Base-by-base conservation (phyloP, 1,140 invertebrate species). In the Pectinophora gossypiella region DNA sequence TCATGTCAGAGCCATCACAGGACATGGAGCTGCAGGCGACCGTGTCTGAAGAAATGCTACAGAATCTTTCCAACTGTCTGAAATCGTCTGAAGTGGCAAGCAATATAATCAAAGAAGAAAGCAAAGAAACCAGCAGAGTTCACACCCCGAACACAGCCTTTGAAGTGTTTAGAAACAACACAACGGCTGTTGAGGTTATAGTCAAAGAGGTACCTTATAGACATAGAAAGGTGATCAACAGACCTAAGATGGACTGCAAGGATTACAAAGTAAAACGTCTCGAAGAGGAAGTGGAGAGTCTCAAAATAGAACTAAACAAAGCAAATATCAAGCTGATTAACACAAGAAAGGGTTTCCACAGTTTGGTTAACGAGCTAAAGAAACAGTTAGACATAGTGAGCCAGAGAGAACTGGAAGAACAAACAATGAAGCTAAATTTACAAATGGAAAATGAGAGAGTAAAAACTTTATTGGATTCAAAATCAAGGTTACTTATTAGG, bases 401-500 rank as follows among this genome's bases (percentile, higher is more conserved):
- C 47, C 20, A 51, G 2, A 43, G 56, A 27, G 65, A 74, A 47
- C 13, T 61, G 15, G 59, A 72, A 1, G 48, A 20, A 12, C 59
- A 62, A 18, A 51, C 48, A 4, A 62, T 50, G 18, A 61, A 55
- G 43, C 38, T 74, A 23, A 23, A 40, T n/a, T 48, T 69, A 12
- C 55, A 57, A 48, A 27, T 74, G 12, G 71, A 74, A 40, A 71
- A 71, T 23, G 64, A 67, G 18, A 74, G 69, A 59, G 53, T 71
- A 32, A 57, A 63, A 43, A 43, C 50, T n/a, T 18, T 67, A 5
- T 27, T 72, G 16, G 55, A 61, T 3, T 58, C 51, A 1, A 71
- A 74, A 57, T 53, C 57, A 5, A 61, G 51, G 27, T 42, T 72
- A 10, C 23, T 74, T 0, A 51, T 19, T n/a, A 69, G 58, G 57